Percentiles rank a stretch among this genome's conserved stretches.
Evolutionary conservation across 2,113 vertebrate species (phyloP).

Genomic region (Chloroceryle aenea): DNA sequence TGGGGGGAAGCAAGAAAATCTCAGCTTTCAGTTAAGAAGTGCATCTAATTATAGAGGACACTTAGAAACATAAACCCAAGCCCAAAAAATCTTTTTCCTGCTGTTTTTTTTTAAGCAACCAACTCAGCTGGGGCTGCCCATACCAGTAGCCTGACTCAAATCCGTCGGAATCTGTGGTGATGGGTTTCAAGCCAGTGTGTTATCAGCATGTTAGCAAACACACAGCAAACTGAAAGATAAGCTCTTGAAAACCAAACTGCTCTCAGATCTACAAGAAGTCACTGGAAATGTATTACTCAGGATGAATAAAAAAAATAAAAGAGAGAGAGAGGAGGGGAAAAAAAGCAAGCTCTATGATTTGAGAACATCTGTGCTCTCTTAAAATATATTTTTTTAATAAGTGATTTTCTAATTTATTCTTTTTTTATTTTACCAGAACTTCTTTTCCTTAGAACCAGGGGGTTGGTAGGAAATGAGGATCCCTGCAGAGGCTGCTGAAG

Average conservation of each 20-base stretch:
- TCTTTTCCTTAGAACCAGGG: neutral
- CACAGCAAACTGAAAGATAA: neutral
- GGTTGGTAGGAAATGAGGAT: accelerated
- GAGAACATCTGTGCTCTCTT: neutral
- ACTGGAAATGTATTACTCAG: neutral
- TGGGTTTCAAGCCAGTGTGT: neutral
- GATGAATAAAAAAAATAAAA: neutral
- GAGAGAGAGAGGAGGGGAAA: no score
- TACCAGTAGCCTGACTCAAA: neutral
- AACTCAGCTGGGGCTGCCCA: neutral
- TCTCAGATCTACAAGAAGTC: neutral
- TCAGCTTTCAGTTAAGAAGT: neutral
- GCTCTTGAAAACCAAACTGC: neutral
- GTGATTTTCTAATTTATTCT: neutral
- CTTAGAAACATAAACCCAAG: neutral
- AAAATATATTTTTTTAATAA: no score
- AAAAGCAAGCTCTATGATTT: neutral
- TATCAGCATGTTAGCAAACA: neutral
- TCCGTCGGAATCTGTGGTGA: neutral
- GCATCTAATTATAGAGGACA: neutral
- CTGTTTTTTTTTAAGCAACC: neutral
- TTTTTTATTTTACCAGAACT: accelerated
- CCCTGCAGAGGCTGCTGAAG: accelerated
- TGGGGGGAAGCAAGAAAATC: neutral
- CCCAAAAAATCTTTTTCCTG: neutral